phyloP scores from a whole-genome alignment of 2,113 vertebrate species.

The Harpagus bidentatus region DNA sequence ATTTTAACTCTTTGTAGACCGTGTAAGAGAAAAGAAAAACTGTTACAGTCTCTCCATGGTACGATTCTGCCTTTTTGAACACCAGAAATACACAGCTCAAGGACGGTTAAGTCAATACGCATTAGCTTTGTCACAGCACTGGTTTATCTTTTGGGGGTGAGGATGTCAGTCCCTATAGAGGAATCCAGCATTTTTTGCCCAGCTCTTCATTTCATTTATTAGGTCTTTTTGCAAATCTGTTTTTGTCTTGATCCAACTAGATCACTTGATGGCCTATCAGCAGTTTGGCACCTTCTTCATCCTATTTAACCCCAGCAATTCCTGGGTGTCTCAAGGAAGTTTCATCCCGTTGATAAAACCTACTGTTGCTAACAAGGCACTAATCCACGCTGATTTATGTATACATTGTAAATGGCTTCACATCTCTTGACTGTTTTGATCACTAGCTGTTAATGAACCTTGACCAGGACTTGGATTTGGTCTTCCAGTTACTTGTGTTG shows the following conservation, averaged over 20 bases:
- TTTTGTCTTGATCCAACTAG: neutral
- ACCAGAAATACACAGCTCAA: neutral
- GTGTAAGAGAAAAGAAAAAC: neutral
- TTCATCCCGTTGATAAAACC: neutral
- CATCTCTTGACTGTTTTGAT: neutral
- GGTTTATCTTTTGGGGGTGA: neutral
- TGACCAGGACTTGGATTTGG: neutral
- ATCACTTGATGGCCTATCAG: neutral
- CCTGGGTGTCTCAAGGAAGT: neutral
- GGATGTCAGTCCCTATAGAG: neutral
- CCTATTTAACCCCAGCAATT: neutral
- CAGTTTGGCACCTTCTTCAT: neutral
- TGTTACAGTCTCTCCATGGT: neutral
- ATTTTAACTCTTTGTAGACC: neutral
- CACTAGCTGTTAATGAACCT: neutral
- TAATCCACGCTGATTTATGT: neutral
- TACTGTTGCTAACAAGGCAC: neutral
- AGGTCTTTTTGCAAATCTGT: neutral
- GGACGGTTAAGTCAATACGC: neutral
- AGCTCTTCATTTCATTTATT: neutral
- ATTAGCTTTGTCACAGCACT: neutral
- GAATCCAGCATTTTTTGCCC: neutral
- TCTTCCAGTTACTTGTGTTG: neutral
- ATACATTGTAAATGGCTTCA: neutral
- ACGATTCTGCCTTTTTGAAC: neutral